phyloP scores from a whole-genome alignment of 2,888 invertebrate species.

The Ennomos quercinarius region DNA sequence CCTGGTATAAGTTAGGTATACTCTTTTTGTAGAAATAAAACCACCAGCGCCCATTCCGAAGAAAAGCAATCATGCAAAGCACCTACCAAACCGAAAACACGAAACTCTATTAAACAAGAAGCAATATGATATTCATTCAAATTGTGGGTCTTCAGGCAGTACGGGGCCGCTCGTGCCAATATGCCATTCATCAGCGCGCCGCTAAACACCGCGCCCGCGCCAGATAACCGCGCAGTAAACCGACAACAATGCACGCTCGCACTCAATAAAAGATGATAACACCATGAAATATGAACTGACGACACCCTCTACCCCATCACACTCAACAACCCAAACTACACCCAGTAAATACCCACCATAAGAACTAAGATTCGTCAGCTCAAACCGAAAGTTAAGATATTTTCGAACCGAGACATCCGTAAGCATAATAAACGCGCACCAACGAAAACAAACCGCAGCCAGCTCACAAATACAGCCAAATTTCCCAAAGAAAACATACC shows the following conservation, averaged over 20 bases:
- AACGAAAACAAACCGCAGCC: constrained; percentile 81
- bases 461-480: constrained; percentile 77
- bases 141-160: constrained; percentile 23
- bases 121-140: constrained; percentile 39
- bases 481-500: constrained; percentile 76
- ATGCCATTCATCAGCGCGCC: constrained; percentile 78
- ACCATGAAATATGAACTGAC: constrained; percentile 84
- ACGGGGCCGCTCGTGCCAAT: constrained; percentile 51
- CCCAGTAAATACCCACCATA: constrained; percentile 33
- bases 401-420: constrained; percentile 48
- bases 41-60: constrained; percentile 1
- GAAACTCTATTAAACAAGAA: constrained; percentile 31
- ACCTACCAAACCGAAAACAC: constrained; percentile 18
- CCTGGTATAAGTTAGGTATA: too few species aligned
- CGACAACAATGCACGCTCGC: constrained; percentile 83
- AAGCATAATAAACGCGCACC: constrained; percentile 74
- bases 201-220: constrained; percentile 78
- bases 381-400: constrained; percentile 53
- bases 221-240: constrained; percentile 82
- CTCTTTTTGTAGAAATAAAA: background rate
- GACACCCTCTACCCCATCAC: constrained; percentile 64
- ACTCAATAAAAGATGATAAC: constrained; percentile 86
- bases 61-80: constrained; percentile 22
- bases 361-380: constrained; percentile 38
- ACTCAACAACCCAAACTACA: constrained; percentile 40